Percentiles rank a stretch among this genome's conserved stretches.
Evolutionary conservation across 2,113 vertebrate genomes (phyloP).

Genomic region (Eudyptes chrysolophus): DNA sequence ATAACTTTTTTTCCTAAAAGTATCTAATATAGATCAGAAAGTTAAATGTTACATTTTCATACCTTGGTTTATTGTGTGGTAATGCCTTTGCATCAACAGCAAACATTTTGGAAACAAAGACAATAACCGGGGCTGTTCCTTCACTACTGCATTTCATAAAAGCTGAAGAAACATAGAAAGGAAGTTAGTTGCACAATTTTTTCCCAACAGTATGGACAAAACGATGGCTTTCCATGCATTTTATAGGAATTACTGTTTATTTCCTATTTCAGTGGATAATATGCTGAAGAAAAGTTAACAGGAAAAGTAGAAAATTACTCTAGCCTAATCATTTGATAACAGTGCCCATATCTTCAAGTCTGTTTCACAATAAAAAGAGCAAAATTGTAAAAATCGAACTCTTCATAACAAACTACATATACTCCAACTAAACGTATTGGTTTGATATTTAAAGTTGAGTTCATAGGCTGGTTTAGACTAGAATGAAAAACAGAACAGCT

Average conservation of each 20-base stretch:
- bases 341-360: not conserved
- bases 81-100: constrained; percentile 86
- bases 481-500: not conserved
- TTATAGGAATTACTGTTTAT: not conserved
- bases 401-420: not conserved
- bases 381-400: not conserved
- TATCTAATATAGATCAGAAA: not conserved
- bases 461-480: not conserved
- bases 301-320: not conserved
- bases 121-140: constrained; percentile 82
- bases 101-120: constrained; percentile 99
- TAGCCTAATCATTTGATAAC: not conserved
- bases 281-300: not conserved
- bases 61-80: constrained; percentile 92
- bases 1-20: not conserved
- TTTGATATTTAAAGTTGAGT: not conserved
- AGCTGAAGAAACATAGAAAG: constrained; percentile 73
- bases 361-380: not conserved
- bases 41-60: constrained; percentile 17
- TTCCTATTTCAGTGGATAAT: not conserved
- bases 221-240: not conserved
- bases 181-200: not conserved
- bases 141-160: constrained; percentile 90
- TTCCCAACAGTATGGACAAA: not conserved
- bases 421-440: not conserved